Percentiles rank a stretch among this genome's conserved stretches.
These are phyloP conservation scores for Gisinianus flammeolus DNA, from an alignment of 2,888 invertebrate species.

Conservation along the genomic window DNA sequence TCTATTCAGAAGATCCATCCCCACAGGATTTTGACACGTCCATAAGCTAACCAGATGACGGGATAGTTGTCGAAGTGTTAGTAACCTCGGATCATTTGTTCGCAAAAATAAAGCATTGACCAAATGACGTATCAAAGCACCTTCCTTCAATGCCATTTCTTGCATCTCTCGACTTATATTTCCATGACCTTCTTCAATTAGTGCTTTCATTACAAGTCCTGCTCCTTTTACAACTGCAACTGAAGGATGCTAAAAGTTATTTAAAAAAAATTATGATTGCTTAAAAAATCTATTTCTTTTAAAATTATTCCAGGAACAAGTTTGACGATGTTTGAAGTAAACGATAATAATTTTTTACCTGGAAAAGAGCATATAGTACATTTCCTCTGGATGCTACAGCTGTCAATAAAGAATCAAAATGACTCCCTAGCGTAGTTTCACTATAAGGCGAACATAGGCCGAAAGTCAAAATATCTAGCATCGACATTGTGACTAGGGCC, in stretches of 20 bases:
- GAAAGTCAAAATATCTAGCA: constrained; percentile 98
- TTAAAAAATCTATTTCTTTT: too few species aligned
- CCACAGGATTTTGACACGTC: constrained; percentile 92
- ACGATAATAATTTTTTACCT: constrained; percentile 65
- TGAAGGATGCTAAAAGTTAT: constrained; percentile 96
- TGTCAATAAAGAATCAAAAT: constrained; percentile 90
- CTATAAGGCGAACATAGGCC: constrained; percentile 98
- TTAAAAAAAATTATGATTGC: too few species aligned
- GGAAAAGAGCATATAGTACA: constrained; percentile 88
- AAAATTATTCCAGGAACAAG: too few species aligned
- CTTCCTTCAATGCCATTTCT: constrained; percentile 92
- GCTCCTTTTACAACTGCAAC: constrained; percentile 98
- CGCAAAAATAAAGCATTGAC: constrained; percentile 85
- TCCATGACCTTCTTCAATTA: constrained; percentile 96
- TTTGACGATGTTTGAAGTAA: too few species aligned
- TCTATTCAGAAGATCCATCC: constrained; percentile 81
- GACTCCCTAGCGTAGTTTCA: constrained; percentile 97
- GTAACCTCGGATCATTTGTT: constrained; percentile 74
- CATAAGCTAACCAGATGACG: constrained; percentile 93
- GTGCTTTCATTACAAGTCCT: constrained; percentile 93
- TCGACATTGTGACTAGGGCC: constrained; percentile 92
- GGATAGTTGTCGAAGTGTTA: constrained; percentile 90
- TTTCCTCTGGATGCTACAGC: constrained; percentile 93
- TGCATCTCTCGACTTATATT: constrained; percentile 94
- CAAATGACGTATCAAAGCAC: constrained; percentile 91